Evolutionary conservation across 2,797 vertebrate genomes (phyloP).

Genomic region (Nannoperca australis): DNA sequence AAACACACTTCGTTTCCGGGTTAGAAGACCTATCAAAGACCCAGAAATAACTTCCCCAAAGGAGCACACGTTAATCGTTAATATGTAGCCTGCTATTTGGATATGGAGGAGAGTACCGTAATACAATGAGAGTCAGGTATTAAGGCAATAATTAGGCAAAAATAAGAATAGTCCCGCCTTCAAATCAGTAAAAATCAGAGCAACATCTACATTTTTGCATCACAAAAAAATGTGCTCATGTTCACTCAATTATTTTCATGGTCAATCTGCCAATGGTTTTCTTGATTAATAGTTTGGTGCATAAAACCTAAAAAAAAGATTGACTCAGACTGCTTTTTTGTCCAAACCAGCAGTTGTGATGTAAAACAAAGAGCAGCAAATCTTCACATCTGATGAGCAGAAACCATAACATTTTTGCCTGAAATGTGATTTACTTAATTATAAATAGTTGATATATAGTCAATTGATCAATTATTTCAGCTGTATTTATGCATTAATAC

Average conservation of each 20-base stretch:
- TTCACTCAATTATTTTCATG: too few species aligned
- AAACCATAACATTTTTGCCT: neutral
- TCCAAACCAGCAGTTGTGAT: neutral
- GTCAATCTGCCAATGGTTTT: too few species aligned
- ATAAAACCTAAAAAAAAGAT: too few species aligned
- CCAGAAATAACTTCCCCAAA: neutral
- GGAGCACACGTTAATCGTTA: too few species aligned
- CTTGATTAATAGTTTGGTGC: too few species aligned
- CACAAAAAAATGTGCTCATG: too few species aligned
- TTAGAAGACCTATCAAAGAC: neutral
- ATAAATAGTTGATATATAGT: neutral
- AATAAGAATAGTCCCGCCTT: too few species aligned
- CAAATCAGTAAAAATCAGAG: too few species aligned
- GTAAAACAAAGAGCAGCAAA: neutral
- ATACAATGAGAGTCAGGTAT: neutral
- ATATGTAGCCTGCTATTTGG: neutral
- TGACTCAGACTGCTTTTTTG: neutral
- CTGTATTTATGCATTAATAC: neutral
- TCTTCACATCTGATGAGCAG: neutral
- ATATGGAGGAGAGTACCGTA: neutral
- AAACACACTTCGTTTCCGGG: constrained; percentile 37
- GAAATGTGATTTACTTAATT: neutral
- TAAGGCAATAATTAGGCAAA: too few species aligned
- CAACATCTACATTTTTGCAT: too few species aligned
- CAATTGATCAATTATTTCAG: neutral